A percentile compares a stretch with the other conserved stretches of the same genome.
Conservation (phyloP, 2,888 invertebrate species). For the Ypsolopha scabrella region DNA sequence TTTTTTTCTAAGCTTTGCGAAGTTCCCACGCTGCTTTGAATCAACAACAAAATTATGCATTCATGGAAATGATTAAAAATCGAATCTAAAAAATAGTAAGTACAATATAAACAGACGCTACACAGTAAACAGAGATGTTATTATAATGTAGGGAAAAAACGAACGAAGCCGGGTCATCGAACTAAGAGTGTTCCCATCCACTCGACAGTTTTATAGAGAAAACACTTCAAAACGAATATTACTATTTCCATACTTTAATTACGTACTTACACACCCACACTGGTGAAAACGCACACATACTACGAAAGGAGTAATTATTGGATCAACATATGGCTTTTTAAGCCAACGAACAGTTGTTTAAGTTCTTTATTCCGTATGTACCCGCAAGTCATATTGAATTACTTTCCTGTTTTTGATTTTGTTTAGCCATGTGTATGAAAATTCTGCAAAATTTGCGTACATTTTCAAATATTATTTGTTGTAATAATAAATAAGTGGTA, state of each 20-base stretch:
- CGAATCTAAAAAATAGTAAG: too few relatives aligned
- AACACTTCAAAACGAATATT: slow-evolving; percentile 68
- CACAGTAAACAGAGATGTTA: slow-evolving; percentile 47
- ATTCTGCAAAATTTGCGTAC: too few relatives aligned
- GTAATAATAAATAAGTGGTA: too few relatives aligned
- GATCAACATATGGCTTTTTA: slow-evolving; percentile 60
- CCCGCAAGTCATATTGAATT: slow-evolving; percentile 37
- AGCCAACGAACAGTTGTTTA: slow-evolving; percentile 32
- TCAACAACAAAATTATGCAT: too few relatives aligned
- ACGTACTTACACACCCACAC: slow-evolving; percentile 52
- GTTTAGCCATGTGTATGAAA: background rate
- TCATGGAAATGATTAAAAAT: too few relatives aligned
- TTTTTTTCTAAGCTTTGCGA: too few relatives aligned
- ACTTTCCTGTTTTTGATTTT: slow-evolving; percentile 23
- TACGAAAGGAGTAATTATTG: slow-evolving; percentile 34
- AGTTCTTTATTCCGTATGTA: slow-evolving; percentile 16
- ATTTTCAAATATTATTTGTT: too few relatives aligned
- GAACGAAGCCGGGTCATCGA: slow-evolving; percentile 39
- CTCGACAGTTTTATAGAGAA: slow-evolving; percentile 65
- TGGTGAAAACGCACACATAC: slow-evolving; percentile 25
- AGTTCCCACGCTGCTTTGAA: too few relatives aligned
- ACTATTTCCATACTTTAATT: slow-evolving; percentile 69
- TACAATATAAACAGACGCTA: too few relatives aligned
- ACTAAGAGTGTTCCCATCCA: slow-evolving; percentile 56
- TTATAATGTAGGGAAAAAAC: slow-evolving; percentile 47